Base-by-base conservation (phyloP, 2,888 invertebrate species). In the Drosophila engyochracea region DNA sequence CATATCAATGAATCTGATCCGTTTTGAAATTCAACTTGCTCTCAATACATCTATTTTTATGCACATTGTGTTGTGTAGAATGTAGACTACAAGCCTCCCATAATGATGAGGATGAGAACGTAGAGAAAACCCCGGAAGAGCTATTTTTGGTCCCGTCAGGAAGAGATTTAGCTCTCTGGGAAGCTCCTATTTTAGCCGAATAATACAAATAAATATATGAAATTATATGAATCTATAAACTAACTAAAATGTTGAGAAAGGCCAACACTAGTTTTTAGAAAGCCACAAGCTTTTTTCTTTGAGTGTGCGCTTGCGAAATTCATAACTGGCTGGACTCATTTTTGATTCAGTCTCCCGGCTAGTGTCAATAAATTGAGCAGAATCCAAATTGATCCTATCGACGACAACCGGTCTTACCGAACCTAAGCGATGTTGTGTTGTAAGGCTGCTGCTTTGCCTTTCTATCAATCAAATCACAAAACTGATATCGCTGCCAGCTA, bases 1-100 rank as follows among this genome's bases (percentile, higher is more conserved):
- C 86, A 88, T 88, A 81, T 85, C 77, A 85, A 89, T 89, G 89
- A 88, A 85, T 47, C 16, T 25, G 47, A 25, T 47, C 47, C 9
- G 25, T 47, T 25, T 47, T 25, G 25, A 47, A 25, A 47, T 7
- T 25, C 9, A 47, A 25, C 61, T n/a, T 47, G 53, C 60, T 70
- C 60, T 14, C 44, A 70, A 53, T 22, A 35, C 16, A 35, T 5
- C 25, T 31, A 37, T 7, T 10, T 47, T 47, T 47, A 47, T 47
- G 22, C 47, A 47, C 16, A 47, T 25, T 47, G 47, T 2, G 22
- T 47, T 4, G 14, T 25, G 25, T 47, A 16, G 47, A 47, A 47
- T 47, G 16, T 16, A 25, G 25, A 16, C 47, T 16, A 47, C 47
- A 1, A 22, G 22, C 22, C 6, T 5, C 3, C 44, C 22, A 25